These are phyloP conservation scores for Coracias cyanogaster DNA, from an alignment of 2,797 vertebrate genomes.

Conservation along the genomic window DNA sequence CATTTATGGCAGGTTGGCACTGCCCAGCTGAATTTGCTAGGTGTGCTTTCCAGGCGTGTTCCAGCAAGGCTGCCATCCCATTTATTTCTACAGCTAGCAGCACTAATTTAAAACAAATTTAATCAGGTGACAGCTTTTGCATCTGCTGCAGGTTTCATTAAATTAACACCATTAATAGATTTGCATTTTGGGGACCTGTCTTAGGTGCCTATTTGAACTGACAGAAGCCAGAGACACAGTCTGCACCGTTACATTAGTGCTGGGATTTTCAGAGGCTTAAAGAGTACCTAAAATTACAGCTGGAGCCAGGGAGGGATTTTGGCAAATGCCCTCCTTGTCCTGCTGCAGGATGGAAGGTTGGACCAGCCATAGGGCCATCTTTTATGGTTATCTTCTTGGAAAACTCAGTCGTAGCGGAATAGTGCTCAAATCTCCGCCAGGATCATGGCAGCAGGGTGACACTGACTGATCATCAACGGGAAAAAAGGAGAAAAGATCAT, in stretches of 20 bases:
- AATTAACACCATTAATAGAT: background rate
- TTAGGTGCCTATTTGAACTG: background rate
- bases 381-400: background rate
- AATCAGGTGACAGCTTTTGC: background rate
- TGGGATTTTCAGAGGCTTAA: background rate
- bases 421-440: background rate
- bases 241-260: background rate
- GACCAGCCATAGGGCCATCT: accelerated
- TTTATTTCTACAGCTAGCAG: background rate
- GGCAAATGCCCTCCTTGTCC: accelerated
- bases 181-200: background rate
- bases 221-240: background rate
- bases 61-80: background rate
- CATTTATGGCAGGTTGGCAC: background rate
- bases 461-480: background rate
- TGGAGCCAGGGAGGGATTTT: background rate
- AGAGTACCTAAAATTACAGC: background rate
- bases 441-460: background rate
- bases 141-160: background rate
- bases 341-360: background rate
- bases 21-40: accelerated
- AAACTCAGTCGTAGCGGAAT: background rate
- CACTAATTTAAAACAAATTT: background rate
- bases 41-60: accelerated
- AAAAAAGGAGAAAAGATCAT: background rate